These are phyloP conservation scores for Martes flavigula DNA, from an alignment of 2,797 vertebrate genomes.

Conservation along the genomic window DNA sequence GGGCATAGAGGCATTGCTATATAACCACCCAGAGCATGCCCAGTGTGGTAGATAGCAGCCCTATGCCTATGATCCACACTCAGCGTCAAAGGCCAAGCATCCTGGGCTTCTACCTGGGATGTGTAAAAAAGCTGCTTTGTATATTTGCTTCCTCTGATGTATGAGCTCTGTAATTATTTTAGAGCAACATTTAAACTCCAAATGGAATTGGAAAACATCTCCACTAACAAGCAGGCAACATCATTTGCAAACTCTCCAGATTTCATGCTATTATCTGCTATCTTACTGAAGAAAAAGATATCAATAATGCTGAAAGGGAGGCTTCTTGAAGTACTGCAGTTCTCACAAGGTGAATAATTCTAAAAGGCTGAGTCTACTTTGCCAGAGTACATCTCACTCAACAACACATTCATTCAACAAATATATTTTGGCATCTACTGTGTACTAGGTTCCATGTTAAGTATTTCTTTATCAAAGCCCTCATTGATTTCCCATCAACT, in stretches of 20 bases:
- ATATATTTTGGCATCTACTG: not conserved
- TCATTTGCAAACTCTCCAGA: not conserved
- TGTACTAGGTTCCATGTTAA: not conserved
- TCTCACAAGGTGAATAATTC: not conserved
- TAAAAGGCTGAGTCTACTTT: not conserved
- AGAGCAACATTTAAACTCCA: not conserved
- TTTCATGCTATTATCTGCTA: not conserved
- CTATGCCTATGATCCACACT: not conserved
- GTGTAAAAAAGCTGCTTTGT: not conserved
- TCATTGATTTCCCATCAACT: constrained; percentile 13
- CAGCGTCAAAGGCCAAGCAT: not conserved
- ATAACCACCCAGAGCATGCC: rapidly evolving
- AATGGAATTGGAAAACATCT: not conserved
- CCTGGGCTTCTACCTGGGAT: not conserved
- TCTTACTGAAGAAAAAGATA: not conserved
- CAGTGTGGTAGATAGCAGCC: rapidly evolving
- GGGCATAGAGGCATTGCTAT: not conserved
- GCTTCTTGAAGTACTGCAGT: not conserved
- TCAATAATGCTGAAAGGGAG: not conserved
- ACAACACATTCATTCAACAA: not conserved
- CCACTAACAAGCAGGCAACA: not conserved
- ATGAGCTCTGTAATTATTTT: not conserved
- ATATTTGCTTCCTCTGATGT: not conserved
- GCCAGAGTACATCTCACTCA: not conserved
- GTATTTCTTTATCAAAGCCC: not conserved